Percentiles rank a stretch among this genome's conserved stretches.
phyloP scores from a whole-genome alignment of 2,113 vertebrate genomes.

The Lucifuga dentata region DNA sequence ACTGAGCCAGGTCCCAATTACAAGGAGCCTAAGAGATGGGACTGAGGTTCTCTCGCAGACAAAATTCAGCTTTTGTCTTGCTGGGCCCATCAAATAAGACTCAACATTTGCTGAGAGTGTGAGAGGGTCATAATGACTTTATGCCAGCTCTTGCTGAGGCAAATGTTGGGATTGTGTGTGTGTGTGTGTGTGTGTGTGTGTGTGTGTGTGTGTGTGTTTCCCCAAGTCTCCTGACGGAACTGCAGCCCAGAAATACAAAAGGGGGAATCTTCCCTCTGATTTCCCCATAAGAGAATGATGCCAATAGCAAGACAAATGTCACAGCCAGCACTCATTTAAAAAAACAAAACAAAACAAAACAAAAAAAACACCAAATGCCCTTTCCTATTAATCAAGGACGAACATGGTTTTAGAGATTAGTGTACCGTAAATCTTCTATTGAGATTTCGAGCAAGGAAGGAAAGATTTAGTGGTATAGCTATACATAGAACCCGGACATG shows the following conservation, averaged over 20 bases:
- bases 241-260: conserved; percentile 58
- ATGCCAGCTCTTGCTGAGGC: conserved; percentile 32
- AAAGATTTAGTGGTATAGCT: background rate
- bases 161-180: conserved; percentile 2
- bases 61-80: conserved; percentile 66
- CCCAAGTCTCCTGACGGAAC: conserved; percentile 52
- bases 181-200: conserved; percentile 8
- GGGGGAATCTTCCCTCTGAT: conserved; percentile 38
- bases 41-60: conserved; percentile 42
- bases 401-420: too few relatives aligned
- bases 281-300: conserved; percentile 41
- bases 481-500: background rate
- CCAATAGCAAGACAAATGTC: conserved; percentile 45
- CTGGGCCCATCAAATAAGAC: conserved; percentile 32
- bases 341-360: background rate
- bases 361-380: too few relatives aligned
- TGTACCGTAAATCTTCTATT: too few relatives aligned
- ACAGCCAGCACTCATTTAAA: conserved; percentile 18
- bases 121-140: conserved; percentile 49
- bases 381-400: too few relatives aligned
- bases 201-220: conserved; percentile 1
- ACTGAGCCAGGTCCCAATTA: conserved; percentile 62
- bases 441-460: too few relatives aligned
- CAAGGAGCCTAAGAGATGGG: conserved; percentile 54
- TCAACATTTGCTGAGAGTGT: conserved; percentile 43